Percentiles rank a stretch among this genome's conserved stretches.
Conservation (phyloP, 2,888 invertebrate genomes). For the Disparrhopalites patrizii region DNA sequence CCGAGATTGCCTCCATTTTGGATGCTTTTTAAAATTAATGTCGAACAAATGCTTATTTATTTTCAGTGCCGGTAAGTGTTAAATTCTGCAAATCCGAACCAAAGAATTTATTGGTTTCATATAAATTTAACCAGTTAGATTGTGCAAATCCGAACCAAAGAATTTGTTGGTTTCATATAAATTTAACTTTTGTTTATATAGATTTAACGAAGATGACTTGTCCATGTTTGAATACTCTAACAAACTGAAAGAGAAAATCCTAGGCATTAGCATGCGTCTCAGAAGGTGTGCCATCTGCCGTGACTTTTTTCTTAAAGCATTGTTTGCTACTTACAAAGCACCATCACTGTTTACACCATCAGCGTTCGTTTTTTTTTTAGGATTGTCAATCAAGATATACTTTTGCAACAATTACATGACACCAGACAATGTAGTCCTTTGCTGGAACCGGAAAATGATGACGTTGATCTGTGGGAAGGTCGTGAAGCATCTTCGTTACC, state of each 20-base stretch:
- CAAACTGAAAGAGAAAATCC: conserved; percentile 28
- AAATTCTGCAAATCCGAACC: neutral
- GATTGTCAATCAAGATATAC: conserved; percentile 64
- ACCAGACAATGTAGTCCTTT: conserved; percentile 63
- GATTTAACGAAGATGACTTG: conserved; percentile 40
- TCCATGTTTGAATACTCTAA: conserved; percentile 25
- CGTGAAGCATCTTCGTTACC: conserved; percentile 7
- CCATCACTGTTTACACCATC: no score
- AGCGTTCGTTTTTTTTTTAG: conserved; percentile 57
- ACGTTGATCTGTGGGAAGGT: conserved; percentile 26
- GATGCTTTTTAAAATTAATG: conserved; percentile 62
- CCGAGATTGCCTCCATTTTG: conserved; percentile 65
- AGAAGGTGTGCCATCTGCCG: conserved; percentile 23
- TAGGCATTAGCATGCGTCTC: conserved; percentile 25
- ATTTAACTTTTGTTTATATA: conserved; percentile 24
- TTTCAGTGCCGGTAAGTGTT: conserved; percentile 62
- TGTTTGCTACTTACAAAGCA: no score
- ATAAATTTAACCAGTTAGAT: neutral
- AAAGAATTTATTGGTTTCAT: conserved; percentile 5
- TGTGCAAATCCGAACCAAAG: neutral
- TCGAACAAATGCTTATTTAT: conserved; percentile 60
- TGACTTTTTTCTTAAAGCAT: neutral
- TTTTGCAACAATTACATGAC: conserved; percentile 65
- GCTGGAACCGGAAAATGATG: conserved; percentile 60
- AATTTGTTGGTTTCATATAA: conserved; percentile 12